Evolutionary conservation across 2,797 vertebrate genomes (phyloP), one percentile per base, ranked within the genome.

Genomic region (Cygnus olor): DNA sequence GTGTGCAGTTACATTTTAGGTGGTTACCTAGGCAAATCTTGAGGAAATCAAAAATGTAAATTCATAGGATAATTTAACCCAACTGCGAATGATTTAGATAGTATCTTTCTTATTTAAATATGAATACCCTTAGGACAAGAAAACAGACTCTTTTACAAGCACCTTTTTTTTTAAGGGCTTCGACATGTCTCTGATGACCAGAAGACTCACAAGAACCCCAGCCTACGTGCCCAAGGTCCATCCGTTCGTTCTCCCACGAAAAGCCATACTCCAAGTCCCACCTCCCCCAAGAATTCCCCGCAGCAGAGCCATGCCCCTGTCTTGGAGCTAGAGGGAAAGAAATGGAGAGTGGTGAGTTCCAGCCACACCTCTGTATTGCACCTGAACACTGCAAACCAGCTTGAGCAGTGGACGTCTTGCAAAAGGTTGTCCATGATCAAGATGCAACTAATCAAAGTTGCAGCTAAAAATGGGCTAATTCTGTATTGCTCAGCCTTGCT

Each of bases 311-410:
- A 97, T 61, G 36, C 95, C 34, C 98, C 99, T 20, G 89, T 99
- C 94, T 95, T 99, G 74, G 98, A 99, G 97, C 97, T 99, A 93
- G 99, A 99, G 91, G 99, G 99, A 74, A 99, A 99, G 97, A 99
- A 99, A 91, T 99, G 99, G 99, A 98, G 98, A 97, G 99, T 99
- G 98, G 99, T 99, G 97, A 58, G 99, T 98, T 87, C 42, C 34
- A 13, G 25, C 63, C n/a, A 69, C 36, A 12, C 45, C 38, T 61
- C 36, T n/a, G 49, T 73, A 56, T 6, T 51, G 65, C 34, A 53
- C 34, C 47, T 71, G 72, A 53, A 61, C 9, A 0, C 0, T 42
- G 51, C 84, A 80, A 49, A 89, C n/a, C 24, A 32, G 30, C 19
- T 6, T 54, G 27, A 80, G 51, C 58, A 17, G 30, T 42, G 32